Percentiles rank a stretch among this genome's conserved stretches.
These are phyloP conservation scores for Drosophila atripex DNA, from an alignment of 2,888 invertebrate genomes.

Conservation along the genomic window DNA sequence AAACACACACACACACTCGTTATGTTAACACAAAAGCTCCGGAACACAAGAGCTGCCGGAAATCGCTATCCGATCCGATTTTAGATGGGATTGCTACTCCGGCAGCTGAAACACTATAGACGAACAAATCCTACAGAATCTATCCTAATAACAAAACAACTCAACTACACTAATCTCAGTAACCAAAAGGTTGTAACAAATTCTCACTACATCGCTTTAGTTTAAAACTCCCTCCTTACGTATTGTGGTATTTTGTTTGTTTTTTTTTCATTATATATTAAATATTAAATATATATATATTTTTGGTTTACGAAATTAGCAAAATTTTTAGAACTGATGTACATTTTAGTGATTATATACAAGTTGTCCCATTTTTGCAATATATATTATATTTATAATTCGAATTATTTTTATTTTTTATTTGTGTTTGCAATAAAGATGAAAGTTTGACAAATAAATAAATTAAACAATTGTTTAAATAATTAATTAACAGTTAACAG, in stretches of 20 bases:
- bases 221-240: conserved; percentile 32
- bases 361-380: conserved; percentile 68
- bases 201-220: conserved; percentile 61
- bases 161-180: conserved; percentile 34
- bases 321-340: conserved; percentile 74
- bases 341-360: conserved; percentile 38
- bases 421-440: conserved; percentile 36
- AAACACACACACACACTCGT: conserved; percentile 56
- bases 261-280: not conserved
- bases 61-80: not conserved
- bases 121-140: conserved; percentile 54
- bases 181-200: conserved; percentile 65
- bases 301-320: conserved; percentile 51
- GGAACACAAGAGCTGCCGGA: conserved; percentile 23
- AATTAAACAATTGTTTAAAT: too few species aligned
- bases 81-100: conserved; percentile 4
- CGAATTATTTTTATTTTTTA: conserved; percentile 24
- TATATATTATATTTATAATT: conserved; percentile 42
- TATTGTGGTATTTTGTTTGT: conserved; percentile 20
- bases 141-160: conserved; percentile 18
- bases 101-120: conserved; percentile 25
- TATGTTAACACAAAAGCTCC: conserved; percentile 56
- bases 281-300: conserved; percentile 1
- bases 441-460: conserved; percentile 28
- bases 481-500: too few species aligned